These are phyloP conservation scores for Zoanthus sansibaricus DNA, from an alignment of 92 coral and sea anemone species.

Conservation along the genomic window DNA sequence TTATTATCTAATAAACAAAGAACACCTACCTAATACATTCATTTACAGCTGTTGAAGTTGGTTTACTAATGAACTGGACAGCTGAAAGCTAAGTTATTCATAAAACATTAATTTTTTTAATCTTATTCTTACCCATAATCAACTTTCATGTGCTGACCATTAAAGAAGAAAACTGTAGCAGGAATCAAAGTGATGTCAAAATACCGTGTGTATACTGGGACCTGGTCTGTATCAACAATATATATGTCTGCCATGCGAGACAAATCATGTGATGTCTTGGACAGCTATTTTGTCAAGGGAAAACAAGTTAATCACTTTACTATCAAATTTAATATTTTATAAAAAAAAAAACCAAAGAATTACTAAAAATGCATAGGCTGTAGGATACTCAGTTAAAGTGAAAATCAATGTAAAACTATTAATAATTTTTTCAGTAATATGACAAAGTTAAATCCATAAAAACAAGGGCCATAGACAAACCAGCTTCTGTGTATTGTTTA, in stretches of 20 bases:
- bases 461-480: too few species aligned
- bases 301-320: constrained; percentile 26
- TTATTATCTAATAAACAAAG: too few species aligned
- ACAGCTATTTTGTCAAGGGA: constrained; percentile 86
- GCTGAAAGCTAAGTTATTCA: too few species aligned
- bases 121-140: constrained; percentile 85
- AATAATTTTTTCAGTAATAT: too few species aligned
- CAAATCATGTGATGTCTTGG: constrained; percentile 89
- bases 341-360: not conserved
- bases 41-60: too few species aligned
- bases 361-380: too few species aligned
- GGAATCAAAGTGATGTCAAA: constrained; percentile 97
- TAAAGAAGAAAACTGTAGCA: constrained; percentile 96
- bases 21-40: too few species aligned
- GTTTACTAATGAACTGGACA: too few species aligned
- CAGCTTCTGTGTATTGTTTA: too few species aligned
- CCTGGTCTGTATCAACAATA: constrained; percentile 86
- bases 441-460: too few species aligned
- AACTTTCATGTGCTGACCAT: constrained; percentile 99
- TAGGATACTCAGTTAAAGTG: too few species aligned
- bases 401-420: too few species aligned
- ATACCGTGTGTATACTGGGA: constrained; percentile 92
- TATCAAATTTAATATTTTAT: not conserved
- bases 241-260: constrained; percentile 98
- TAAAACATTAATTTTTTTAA: not conserved